Conservation (phyloP, 2,113 vertebrate genomes). For the Xenopus tropicalis region UCB_Xtro_10.0 CM004446.2:24167001-24167500, state of each 20-base stretch:
- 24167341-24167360: too few species aligned
- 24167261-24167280: neutral
- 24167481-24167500: too few species aligned
- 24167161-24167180: neutral
- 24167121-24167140: constrained; percentile 6
- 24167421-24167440: too few species aligned
- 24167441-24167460: too few species aligned
- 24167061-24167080: neutral
- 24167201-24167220: neutral
- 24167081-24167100: neutral
- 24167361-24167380: too few species aligned
- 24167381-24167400: too few species aligned
- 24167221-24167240: neutral
- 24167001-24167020: constrained; percentile 15
- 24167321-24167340: too few species aligned
- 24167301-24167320: constrained; percentile 19
- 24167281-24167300: constrained; percentile 3
- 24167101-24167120: constrained; percentile 17
- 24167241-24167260: neutral
- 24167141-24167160: neutral
- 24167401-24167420: too few species aligned
- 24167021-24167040: constrained; percentile 8
- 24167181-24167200: constrained; percentile 16
- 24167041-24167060: constrained; percentile 13
- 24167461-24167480: too few species aligned